Base-by-base conservation (phyloP, 2,113 vertebrate genomes). In the Gopherus evgoodei region DNA sequence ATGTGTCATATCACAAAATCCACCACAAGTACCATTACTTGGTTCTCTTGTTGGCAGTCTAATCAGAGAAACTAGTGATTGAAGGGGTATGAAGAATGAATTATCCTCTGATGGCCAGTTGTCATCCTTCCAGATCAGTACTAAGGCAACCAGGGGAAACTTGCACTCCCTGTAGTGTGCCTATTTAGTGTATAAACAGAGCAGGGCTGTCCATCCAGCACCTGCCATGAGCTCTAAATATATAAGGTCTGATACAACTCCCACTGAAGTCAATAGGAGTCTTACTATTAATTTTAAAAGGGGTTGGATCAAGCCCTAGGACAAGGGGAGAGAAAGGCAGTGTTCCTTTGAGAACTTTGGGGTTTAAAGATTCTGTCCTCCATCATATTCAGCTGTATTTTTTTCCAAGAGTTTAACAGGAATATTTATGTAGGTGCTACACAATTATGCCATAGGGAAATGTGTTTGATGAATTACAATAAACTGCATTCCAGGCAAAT, bases 401-500 rank as follows among this genome's bases (percentile, higher is more conserved):
- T 82, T 13, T 91, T 82, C 85, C 57, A 92, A 75, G 53, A 53
- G n/a, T 93, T 97, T 95, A 89, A 97, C 69, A 95, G 90, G 92
- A 97, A 95, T 98, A 98, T 98, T 98, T 98, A 95, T 87, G 50
- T 98, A 98, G 98, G 96, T 98, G 97, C 89, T 97, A 89, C 90
- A 89, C 86, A 96, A 97, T 82, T 90, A 89, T 90, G 93, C 97
- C 80, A 21, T 35, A 72, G 97, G 98, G 97, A 98, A 96, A 97
- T 87, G 35, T 88, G 91, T 95, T 94, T 97, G 95, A 93, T 97
- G 96, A 97, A 93, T 97, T 97, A 97, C n/a, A 98, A 94, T 96
- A 88, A 98, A 92, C 95, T 89, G 87, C 81, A 87, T 97, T 98
- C 95, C 95, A 96, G 90, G 88, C 69, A 98, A 98, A 98, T 98